Evolutionary conservation across 2,113 vertebrate species (phyloP), one percentile per base, ranked within the genome.

Genomic region (Alces alces): DNA sequence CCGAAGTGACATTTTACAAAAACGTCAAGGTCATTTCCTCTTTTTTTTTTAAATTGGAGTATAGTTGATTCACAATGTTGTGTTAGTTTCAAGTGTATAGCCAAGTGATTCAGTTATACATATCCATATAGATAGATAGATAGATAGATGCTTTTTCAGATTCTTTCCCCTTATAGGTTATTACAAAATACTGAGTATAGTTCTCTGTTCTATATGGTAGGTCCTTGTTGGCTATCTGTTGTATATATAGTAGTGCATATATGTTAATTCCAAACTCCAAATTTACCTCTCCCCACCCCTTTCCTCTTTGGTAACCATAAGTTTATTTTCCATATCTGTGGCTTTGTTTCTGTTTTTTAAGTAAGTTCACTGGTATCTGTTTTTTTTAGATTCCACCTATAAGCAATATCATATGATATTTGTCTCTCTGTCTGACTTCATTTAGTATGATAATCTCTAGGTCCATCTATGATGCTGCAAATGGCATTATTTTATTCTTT

Each of bases 1-100:
- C 50, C 66, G 10, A 94, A 61, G 60, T 80, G 57, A 83, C 33
- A 89, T 73, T 94, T 94, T 88, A 89, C 28, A 89, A 93, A 96
- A 86, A 60, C 66, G 25, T 47, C 47, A 96, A 96, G 55, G 11
- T 80, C 45, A 50, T 76, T 76, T 76, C 36, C 17, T 36, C n/a
- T 27, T 19, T 78, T 78, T 76, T 80, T 52, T 54, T 82, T n/a
- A 1, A n/a, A 54, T 82, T n/a, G 79, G 47, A 52, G 30, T 54
- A 23, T 23, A 82, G 30, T 82, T 82, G 47, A 82, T 52, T 52
- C 19, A 80, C 47, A 82, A 21, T 50, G 76, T 79, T 50, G 28
- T 5, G 5, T 82, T 54, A 82, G 12, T 82, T 54, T 21, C 79
- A 52, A 50, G 47, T 52, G 47, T 82, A 82, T 19, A n/a, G 79